Conservation (phyloP, 2,113 vertebrate genomes). For the Phaethornis superciliosus region DNA sequence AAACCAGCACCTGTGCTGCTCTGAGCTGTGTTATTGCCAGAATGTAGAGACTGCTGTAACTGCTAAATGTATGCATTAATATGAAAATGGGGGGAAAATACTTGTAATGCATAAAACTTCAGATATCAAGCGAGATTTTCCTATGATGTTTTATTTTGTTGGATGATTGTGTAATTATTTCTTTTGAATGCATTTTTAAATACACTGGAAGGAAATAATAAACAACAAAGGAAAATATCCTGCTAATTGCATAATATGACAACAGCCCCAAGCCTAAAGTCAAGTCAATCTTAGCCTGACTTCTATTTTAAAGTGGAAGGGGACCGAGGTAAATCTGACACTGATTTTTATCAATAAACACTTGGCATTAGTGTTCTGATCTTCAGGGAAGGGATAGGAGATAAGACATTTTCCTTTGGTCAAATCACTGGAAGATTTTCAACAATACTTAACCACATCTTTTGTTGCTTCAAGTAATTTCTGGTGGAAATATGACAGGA, state of each 20-base stretch:
- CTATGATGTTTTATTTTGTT: not conserved
- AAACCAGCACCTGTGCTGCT: not conserved
- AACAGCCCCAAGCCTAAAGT: not conserved
- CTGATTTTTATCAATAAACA: not conserved
- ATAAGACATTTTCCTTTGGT: not conserved
- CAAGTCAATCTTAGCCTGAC: not conserved
- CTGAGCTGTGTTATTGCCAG: not conserved
- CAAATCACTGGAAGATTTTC: not conserved
- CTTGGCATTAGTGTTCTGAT: not conserved
- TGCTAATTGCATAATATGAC: not conserved
- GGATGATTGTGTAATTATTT: not conserved
- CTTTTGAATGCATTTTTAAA: not conserved
- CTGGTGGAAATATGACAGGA: not conserved
- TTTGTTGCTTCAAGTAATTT: not conserved
- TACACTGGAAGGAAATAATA: not conserved
- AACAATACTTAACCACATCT: not conserved
- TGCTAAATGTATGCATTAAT: not conserved
- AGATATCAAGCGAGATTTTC: not conserved
- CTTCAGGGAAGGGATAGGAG: not conserved
- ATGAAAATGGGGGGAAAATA: not conserved
- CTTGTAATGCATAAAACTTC: not conserved
- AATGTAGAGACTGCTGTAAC: not conserved
- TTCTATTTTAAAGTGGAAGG: not conserved
- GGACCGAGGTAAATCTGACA: not conserved
- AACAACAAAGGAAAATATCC: not conserved